Conservation (phyloP, 2,888 invertebrate species). For the Andrena bicolor region DNA sequence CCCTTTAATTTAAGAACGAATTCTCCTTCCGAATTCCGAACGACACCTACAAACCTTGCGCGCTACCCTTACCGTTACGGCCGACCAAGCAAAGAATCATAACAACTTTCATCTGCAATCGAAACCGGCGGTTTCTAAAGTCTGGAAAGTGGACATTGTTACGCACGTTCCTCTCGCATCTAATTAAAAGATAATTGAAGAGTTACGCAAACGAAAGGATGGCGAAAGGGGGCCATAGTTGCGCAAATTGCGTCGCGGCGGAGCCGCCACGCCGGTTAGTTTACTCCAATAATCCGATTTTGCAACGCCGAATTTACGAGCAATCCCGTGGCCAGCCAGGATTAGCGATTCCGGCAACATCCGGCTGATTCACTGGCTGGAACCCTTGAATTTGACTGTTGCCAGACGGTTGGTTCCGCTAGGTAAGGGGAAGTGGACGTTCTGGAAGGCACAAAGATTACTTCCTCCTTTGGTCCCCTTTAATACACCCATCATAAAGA, state of each 20-base stretch:
- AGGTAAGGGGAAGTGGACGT: neutral
- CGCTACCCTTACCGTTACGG: neutral
- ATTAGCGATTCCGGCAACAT: constrained; percentile 31
- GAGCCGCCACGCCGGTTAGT: neutral
- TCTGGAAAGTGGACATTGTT: constrained; percentile 42
- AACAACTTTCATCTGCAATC: neutral
- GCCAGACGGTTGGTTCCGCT: constrained; percentile 22
- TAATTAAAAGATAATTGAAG: constrained; percentile 43
- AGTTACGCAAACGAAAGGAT: constrained; percentile 21
- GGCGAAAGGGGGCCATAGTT: constrained; percentile 39
- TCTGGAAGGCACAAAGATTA: neutral
- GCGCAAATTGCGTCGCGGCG: constrained; percentile 14
- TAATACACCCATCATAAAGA: no score
- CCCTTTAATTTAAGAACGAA: no score
- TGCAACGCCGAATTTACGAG: constrained; percentile 46
- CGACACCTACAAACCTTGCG: neutral
- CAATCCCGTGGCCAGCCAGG: neutral
- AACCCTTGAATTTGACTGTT: constrained; percentile 17
- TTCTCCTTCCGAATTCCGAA: neutral
- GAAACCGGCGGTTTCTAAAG: constrained; percentile 12
- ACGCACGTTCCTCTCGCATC: constrained; percentile 30
- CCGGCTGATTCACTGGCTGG: constrained; percentile 26
- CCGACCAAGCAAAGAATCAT: neutral
- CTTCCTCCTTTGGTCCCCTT: neutral
- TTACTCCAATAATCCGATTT: constrained; percentile 25